A percentile compares a stretch with the other conserved stretches of the same genome.
Conservation (phyloP, 1,140 invertebrate species). For the Pristionchus pacificus region DNA sequence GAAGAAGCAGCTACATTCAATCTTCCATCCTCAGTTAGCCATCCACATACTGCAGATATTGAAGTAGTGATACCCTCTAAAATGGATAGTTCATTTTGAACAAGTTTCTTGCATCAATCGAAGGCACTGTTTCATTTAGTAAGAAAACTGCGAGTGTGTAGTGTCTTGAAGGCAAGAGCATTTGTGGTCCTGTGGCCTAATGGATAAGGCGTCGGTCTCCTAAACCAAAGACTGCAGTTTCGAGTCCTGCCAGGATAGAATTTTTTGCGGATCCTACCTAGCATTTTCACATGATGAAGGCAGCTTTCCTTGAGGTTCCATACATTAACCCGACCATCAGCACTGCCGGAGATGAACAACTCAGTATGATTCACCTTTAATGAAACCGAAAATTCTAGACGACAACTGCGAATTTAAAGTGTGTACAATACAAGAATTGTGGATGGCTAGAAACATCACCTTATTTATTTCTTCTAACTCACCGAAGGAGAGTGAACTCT, state of each 20-base stretch:
- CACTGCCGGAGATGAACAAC: constrained; percentile 23
- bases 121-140: too few relatives aligned
- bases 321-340: constrained; percentile 4
- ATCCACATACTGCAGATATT: not conserved
- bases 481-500: too few relatives aligned
- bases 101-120: too few relatives aligned
- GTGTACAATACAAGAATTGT: too few relatives aligned
- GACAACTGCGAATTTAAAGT: too few relatives aligned
- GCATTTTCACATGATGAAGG: constrained; percentile 8
- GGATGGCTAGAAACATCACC: too few relatives aligned
- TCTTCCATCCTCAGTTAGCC: not conserved
- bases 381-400: too few relatives aligned
- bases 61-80: not conserved
- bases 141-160: too few relatives aligned
- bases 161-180: too few relatives aligned
- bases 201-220: constrained; percentile 62
- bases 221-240: constrained; percentile 61
- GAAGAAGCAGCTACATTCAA: not conserved
- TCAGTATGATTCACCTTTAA: constrained; percentile 2
- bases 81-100: too few relatives aligned
- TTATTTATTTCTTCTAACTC: too few relatives aligned
- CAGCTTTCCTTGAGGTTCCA: constrained; percentile 15
- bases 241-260: constrained; percentile 50
- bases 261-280: not conserved
- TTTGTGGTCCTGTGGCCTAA: constrained; percentile 58